Conservation (phyloP, 2,113 vertebrate genomes). For the Pungitius pungitius region DNA sequence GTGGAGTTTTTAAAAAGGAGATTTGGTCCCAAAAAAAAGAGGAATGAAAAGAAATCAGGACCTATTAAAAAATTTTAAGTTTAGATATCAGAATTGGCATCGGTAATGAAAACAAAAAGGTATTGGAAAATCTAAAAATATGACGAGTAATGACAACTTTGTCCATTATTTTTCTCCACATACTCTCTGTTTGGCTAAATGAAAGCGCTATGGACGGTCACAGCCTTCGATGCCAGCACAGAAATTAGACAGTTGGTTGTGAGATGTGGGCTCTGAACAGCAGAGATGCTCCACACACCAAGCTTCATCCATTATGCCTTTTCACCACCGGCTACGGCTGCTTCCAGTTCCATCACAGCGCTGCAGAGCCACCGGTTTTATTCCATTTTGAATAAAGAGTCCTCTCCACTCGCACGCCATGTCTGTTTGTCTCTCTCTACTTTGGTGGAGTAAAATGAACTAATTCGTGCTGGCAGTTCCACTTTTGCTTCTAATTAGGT, state of each 20-base stretch:
- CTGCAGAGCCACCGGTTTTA: too few species aligned
- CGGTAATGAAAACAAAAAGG: neutral
- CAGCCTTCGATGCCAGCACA: conserved; percentile 43
- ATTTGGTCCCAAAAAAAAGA: neutral
- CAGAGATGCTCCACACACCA: neutral
- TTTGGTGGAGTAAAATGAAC: conserved; percentile 43
- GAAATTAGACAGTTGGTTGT: conserved; percentile 10
- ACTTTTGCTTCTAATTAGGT: conserved; percentile 67
- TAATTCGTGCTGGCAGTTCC: conserved; percentile 62
- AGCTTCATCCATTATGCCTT: neutral
- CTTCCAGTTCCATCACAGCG: too few species aligned
- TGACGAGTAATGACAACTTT: too few species aligned
- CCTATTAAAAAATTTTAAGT: too few species aligned
- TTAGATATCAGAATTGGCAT: neutral
- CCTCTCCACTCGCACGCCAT: neutral
- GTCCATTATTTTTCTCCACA: neutral
- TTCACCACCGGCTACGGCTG: neutral
- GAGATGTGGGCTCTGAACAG: conserved; percentile 16
- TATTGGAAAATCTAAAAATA: too few species aligned
- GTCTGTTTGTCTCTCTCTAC: conserved; percentile 5
- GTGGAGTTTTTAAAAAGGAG: neutral
- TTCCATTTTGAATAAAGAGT: too few species aligned
- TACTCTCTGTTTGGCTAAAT: conserved; percentile 10
- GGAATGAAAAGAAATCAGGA: neutral
- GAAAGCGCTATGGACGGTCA: conserved; percentile 22